Conservation (phyloP, 2,113 vertebrate species). For the Arothron firmamentum region DNA sequence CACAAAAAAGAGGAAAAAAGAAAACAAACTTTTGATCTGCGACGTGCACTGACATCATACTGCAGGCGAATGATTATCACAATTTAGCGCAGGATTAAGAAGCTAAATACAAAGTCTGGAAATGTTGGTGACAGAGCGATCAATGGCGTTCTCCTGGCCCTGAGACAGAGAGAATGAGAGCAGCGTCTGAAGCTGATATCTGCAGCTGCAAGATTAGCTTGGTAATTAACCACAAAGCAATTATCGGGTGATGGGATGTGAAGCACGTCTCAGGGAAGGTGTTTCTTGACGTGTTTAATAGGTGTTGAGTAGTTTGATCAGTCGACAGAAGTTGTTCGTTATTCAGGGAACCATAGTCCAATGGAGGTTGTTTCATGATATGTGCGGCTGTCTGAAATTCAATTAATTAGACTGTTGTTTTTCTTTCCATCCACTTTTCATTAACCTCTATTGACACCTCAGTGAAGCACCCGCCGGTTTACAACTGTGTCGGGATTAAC, state of each 20-base stretch:
- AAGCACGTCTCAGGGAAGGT: conserved; percentile 63
- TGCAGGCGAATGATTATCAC: conserved; percentile 51
- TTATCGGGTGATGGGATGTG: conserved; percentile 73
- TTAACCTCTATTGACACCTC: conserved; percentile 69
- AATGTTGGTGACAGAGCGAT: conserved; percentile 36
- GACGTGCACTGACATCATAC: conserved; percentile 48
- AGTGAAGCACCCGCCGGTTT: conserved; percentile 41
- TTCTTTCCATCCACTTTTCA: conserved; percentile 72
- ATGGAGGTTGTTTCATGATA: conserved; percentile 56
- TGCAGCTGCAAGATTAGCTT: conserved; percentile 69
- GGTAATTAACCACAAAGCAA: conserved; percentile 80
- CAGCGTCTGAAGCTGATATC: conserved; percentile 62
- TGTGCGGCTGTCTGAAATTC: conserved; percentile 50
- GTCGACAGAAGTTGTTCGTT: conserved; percentile 57
- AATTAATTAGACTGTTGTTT: conserved; percentile 69
- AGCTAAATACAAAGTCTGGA: conserved; percentile 60
- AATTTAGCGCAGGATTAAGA: conserved; percentile 61
- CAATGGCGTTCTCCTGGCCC: conserved; percentile 47
- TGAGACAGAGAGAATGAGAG: conserved; percentile 48
- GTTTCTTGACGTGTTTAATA: conserved; percentile 69
- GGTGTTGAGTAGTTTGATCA: conserved; percentile 71
- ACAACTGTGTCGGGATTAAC: conserved; percentile 59
- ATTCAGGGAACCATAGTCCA: conserved; percentile 39
- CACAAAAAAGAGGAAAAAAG: conserved; percentile 10
- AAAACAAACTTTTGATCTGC: conserved; percentile 40